Base-by-base conservation (phyloP, 2,888 invertebrate genomes). In the Orthosia cruda region DNA sequence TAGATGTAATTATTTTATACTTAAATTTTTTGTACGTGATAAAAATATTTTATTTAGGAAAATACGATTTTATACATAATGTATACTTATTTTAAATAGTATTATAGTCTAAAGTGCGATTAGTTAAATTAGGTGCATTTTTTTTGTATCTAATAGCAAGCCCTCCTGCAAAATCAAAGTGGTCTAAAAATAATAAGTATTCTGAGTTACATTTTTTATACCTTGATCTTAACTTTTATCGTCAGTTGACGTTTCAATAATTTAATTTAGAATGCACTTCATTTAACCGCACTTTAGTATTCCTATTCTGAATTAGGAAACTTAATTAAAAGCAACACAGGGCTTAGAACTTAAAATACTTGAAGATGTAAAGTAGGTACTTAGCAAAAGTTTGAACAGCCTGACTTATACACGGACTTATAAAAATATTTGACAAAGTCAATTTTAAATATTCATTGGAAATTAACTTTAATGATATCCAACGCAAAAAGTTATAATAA, bases 21-120 rank as follows among this genome's bases (percentile, higher is more conserved):
- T 55, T 52, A 23, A 58, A 18, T 63, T 74, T 66, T 71, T 54
- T 52, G 20, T 80, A 57, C 80, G 76, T 76, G 76, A 77, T 76
- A 76, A 50, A 18, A n/a, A n/a, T n/a, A n/a, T n/a, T n/a, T n/a
- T n/a, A n/a, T n/a, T n/a, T n/a, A n/a, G n/a, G n/a, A n/a, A 4
- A 23, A 16, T 15, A 47, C 12, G 11, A 54, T 12, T 55, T 69
- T 40, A 57, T 23, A 20, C 11, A 13, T 71, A 55, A 4, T 58
- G 23, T 58, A n/a, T 72, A 52, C 12, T 40, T 18, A 7, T 71
- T 47, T 52, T 59, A 69, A 26, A 23, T 16, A 58, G 3, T 9
- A 20, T 40, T 58, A 45, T 47, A n/a, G 26, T 15, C 7, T 52
- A 4, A 57, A 49, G 18, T 7, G 18, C 2, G 23, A 7, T 40